Evolutionary conservation across 1,140 invertebrate species (phyloP), one percentile per base, ranked within the genome.

Genomic region (Caerostris darwini): DNA sequence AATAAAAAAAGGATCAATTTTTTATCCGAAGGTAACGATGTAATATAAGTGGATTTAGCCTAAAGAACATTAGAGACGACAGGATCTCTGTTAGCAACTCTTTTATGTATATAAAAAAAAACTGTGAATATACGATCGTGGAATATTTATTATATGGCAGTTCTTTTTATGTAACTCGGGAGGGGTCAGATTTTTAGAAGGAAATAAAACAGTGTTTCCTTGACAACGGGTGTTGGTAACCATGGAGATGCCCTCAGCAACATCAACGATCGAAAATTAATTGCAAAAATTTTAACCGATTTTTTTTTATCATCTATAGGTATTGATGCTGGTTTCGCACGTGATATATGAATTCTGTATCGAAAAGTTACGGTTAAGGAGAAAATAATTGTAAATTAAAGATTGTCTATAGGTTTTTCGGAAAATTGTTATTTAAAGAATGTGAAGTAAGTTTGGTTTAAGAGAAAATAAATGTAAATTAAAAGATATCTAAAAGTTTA

Each of bases 201-300:
- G 85, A 87, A 87, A 58, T 64, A 87, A 87, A 87, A 87, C 85
- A 87, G 57, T 61, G 85, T 87, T 87, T 3, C 58, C 85, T 12
- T 59, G 85, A 58, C 85, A 59, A 87, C 85, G n/a, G 5, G 7
- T 87, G 85, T 12, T 19, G 57, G 85, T 87, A 14, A 19, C 85
- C 34, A 87, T 87, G 19, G 85, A 59, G 19, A 87, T 34, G 12
- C 56, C 58, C 17, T 54, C 85, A 61, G 17, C 85, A 59, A 87
- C 57, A 87, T 64, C 85, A 87, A 57, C 56, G 56, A 14, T 61
- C 34, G 85, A n/a, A 87, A 87, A 87, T 87, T 87, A 87, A 87
- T 87, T 87, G 85, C 17, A 87, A 87, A 87, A 87, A 87, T 59
- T 87, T 87, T 87, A 87, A 87, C 85, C 10, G 3, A 71, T 71